Evolutionary conservation across 1,140 invertebrate genomes (phyloP), one percentile per base, ranked within the genome.

Genomic region (Tetramorium alpestre): DNA sequence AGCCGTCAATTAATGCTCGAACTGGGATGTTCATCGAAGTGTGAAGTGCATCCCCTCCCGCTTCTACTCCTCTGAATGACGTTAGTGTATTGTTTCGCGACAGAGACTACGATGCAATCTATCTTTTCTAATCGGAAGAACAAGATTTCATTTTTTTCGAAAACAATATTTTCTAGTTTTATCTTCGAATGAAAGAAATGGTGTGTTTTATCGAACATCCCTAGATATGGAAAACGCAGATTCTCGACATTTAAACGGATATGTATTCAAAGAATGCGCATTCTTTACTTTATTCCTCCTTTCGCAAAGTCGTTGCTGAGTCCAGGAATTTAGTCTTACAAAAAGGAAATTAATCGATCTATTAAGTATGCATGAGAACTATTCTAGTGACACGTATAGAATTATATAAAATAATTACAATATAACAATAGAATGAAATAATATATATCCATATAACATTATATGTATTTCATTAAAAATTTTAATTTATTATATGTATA

Each of bases 91-190:
- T 60, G 81, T 62, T 11, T 16, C 41, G 51, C 47, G 18, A 13
- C 7, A 18, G 22, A 18, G 22, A n/a, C 25, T 78, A 8, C 41
- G 58, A 44, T 65, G 33, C 28, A 41, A 28, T 25, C 5, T 76
- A 85, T 73, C 51, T 65, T 64, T 69, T 41, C 44, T n/a, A 41
- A 11, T 77, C 47, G 49, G 18, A 13, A 78, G 16, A 80, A 78
- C 8, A 10, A 85, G 41, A 25, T 44, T 47, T 16, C n/a, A 47
- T 60, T 54, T 18, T 54, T 44, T 67, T 16, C 65, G 8, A 67
- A 5, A 44, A 38, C 22, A 47, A 69, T 47, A 69, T 69, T 49
- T 49, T 69, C n/a, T n/a, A 67, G 47, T 7, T 16, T 62, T 18
- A 62, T 77, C 38, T 60, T 7, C 4, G 3, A 60, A 77, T 44